Base-by-base conservation (phyloP, 2,888 invertebrate genomes). In the Caradrina kadenii region DNA sequence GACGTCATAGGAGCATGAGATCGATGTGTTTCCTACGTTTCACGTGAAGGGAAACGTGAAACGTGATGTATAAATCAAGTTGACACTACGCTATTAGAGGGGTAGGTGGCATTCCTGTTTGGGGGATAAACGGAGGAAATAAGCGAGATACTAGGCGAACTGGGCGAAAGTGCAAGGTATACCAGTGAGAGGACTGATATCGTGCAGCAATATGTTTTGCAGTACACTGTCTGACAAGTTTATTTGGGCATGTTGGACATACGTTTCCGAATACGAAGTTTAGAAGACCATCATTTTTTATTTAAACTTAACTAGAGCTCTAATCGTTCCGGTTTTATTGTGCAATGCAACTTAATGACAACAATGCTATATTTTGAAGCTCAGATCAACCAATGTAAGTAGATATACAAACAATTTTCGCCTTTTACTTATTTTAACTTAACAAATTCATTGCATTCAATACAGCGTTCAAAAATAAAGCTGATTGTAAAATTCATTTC, bases 61-160 rank as follows among this genome's bases (percentile, higher is more conserved):
- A 73, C 74, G 76, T 81, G 83, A 81, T 53, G 55, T 61, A 63
- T 82, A 76, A 82, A 81, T 81, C 83, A 72, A 58, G 73, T 73
- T 79, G 81, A 82, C 79, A 65, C 54, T 63, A 49, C 58, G 49
- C 45, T 56, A 55, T 59, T 71, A 49, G 39, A 49, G 17, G 52
- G 21, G 66, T 66, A 54, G 66, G 69, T 48, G 65, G 69, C 35
- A 35, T 58, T 80, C 60, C 63, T 52, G 63, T 73, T 72, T 64
- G 45, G 64, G 64, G 19, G 22, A 35, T 70, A 68, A 53, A 50
- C 48, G 61, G 79, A 35, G 31, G 63, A 69, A 54, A 63, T 61
- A 60, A 0, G 39, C 52, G 35, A 56, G 39, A 17, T 17, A 45
- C 45, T 45, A 45, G 17, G 39, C 39, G 39, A 50, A 60, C n/a